Percentiles rank a stretch among this genome's conserved stretches.
phyloP scores from a whole-genome alignment of 2,888 invertebrate species.

The Priocnemis perturbator region DNA sequence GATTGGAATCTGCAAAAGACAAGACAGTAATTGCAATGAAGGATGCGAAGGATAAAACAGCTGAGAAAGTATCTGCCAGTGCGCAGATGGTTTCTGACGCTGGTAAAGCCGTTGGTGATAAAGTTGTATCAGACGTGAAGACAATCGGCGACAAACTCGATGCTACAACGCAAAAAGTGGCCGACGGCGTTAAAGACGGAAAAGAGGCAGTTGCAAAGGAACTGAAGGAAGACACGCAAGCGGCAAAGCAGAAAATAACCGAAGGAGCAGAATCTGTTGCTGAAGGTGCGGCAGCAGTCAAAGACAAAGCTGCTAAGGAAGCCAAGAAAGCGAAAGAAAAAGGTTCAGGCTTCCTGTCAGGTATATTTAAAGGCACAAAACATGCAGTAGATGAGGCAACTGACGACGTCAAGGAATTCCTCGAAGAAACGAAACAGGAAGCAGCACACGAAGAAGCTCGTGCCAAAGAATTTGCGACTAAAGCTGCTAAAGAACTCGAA shows the following conservation, averaged over 20 bases:
- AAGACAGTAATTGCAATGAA: constrained; percentile 32
- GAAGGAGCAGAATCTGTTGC: constrained; percentile 38
- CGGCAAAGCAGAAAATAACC: constrained; percentile 41
- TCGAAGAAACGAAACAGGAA: constrained; percentile 58
- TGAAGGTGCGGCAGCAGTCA: constrained; percentile 24
- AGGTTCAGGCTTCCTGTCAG: constrained; percentile 58
- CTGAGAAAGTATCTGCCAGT: constrained; percentile 33
- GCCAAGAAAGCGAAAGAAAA: constrained; percentile 60
- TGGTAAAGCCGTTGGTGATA: constrained; percentile 77
- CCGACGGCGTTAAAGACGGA: constrained; percentile 21
- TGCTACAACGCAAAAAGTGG: constrained; percentile 25
- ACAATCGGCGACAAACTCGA: constrained; percentile 47
- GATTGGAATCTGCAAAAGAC: constrained; percentile 38
- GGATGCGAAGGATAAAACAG: constrained; percentile 32
- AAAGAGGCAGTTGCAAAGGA: constrained; percentile 36
- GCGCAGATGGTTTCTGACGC: constrained; percentile 63
- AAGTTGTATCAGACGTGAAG: constrained; percentile 32
- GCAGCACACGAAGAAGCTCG: constrained; percentile 28
- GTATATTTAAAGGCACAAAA: constrained; percentile 62
- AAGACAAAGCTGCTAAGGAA: constrained; percentile 48
- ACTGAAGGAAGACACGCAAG: constrained; percentile 39
- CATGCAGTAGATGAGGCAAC: constrained; percentile 50
- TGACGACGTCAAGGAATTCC: constrained; percentile 57
- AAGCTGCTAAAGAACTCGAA: neutral
- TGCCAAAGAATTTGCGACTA: constrained; percentile 48